Conservation (phyloP, 1,140 invertebrate genomes). For the Drosophila azteca region DNA sequence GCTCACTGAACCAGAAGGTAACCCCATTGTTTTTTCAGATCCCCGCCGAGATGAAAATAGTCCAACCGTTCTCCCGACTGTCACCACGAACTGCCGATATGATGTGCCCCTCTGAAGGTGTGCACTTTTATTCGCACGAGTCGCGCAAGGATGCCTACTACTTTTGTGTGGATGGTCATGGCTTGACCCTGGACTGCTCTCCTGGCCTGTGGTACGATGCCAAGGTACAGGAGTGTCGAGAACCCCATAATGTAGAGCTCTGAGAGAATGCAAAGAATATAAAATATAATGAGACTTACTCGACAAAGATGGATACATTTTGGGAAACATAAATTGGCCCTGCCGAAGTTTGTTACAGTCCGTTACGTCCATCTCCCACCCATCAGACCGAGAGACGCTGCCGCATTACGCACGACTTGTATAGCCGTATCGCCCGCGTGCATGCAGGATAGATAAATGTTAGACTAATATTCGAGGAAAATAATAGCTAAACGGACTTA, state of each 20-base stretch:
- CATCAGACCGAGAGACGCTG: too few species aligned
- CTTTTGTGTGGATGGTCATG: conserved; percentile 66
- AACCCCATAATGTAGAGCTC: conserved; percentile 27
- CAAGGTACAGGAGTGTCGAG: conserved; percentile 56
- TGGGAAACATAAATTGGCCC: not conserved
- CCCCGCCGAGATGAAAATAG: conserved; percentile 34
- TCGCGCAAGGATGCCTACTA: conserved; percentile 61
- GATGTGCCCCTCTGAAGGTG: conserved; percentile 50
- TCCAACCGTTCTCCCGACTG: conserved; percentile 24
- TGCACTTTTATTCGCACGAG: conserved; percentile 61
- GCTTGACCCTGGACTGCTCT: conserved; percentile 66
- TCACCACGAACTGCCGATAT: conserved; percentile 39
- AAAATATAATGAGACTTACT: not conserved
- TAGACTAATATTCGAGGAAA: too few species aligned
- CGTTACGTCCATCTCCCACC: too few species aligned
- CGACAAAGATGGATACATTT: not conserved
- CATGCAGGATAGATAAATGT: too few species aligned
- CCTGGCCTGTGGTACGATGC: conserved; percentile 68
- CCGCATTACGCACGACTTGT: too few species aligned
- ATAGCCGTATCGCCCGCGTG: too few species aligned
- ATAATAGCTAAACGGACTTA: too few species aligned
- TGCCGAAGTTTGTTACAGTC: too few species aligned
- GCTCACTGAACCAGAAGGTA: not conserved
- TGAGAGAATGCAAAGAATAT: conserved; percentile 1
- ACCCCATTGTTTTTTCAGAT: conserved; percentile 32